Base-by-base conservation (phyloP, 2,888 invertebrate species). In the Entomobrya multifasciata region DNA sequence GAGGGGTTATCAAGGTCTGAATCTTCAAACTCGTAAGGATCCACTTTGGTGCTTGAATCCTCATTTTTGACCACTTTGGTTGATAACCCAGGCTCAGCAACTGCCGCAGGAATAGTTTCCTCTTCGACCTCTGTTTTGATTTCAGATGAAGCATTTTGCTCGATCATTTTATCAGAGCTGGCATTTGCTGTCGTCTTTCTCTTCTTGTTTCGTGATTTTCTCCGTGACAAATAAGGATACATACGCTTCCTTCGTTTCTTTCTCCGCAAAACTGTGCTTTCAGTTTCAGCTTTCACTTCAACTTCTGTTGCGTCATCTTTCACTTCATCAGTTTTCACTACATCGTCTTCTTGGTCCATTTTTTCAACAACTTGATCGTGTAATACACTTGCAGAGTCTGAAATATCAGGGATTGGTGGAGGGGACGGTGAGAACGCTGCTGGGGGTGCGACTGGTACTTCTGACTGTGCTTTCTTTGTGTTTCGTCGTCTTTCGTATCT, bases 21-120 rank as follows among this genome's bases (percentile, higher is more conserved):
- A 11, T 86, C 86, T 6, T 86, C 81, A 44, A 86, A 86, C 22
- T 86, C 86, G 60, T 86, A 86, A 4, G 86, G 86, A 49, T 86
- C 86, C 17, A 65, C 8, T 20, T 79, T 20, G 8, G 17, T 62
- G n/a, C 0, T 22, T n/a, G 20, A 15, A 30, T 2, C 52, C 52
- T 52, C 1, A 36, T 41, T n/a, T 6, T n/a, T 5, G 1, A 60
- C 15, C 20, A n/a, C 5, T 44, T 5, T 20, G 13, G 8, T 44
- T 44, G 22, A 10, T 36, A 36, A 36, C 4, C 8, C 36, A 0
- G 27, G 13, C n/a, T 62, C 62, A n/a, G 41, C 52, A 52, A 25
- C 11, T 52, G 8, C 1, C 13, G n/a, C 20, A 44, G 67, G 13
- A 47, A 49, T n/a, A 41, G 36, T 8, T 65, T 1, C 8, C n/a